Conservation (phyloP, 1,140 invertebrate species). For the Ylistrum balloti region DNA sequence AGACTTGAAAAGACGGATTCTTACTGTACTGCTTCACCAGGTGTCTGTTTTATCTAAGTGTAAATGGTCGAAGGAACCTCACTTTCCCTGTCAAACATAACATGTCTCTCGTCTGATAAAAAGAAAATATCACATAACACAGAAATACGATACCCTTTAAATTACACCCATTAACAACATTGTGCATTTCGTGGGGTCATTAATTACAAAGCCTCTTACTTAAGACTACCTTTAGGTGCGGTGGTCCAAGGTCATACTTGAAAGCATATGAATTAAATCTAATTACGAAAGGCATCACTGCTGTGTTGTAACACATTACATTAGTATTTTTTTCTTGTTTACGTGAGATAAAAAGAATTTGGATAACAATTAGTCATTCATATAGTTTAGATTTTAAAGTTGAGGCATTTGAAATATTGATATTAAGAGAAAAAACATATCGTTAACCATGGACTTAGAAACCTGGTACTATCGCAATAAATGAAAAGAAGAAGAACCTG, state of each 20-base stretch:
- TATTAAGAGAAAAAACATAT: no score
- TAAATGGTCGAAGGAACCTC: neutral
- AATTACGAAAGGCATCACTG: neutral
- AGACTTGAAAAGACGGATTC: neutral
- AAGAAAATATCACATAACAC: neutral
- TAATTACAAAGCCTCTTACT: neutral
- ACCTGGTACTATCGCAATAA: no score
- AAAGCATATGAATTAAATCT: neutral
- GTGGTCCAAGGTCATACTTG: neutral
- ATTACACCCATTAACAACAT: neutral
- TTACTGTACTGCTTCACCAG: neutral
- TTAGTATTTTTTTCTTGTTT: neutral
- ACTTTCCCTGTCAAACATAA: neutral
- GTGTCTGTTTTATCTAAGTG: neutral
- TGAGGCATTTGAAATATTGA: no score
- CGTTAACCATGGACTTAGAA: no score
- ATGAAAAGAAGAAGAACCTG: no score
- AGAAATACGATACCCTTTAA: neutral
- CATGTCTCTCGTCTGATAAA: neutral
- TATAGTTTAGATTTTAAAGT: no score
- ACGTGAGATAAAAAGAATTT: neutral
- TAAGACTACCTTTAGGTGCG: neutral
- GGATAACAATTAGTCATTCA: neutral
- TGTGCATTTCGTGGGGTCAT: neutral
- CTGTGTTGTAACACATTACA: neutral